phyloP scores from a whole-genome alignment of 2,113 vertebrate genomes.

The Egretta garzetta region DNA sequence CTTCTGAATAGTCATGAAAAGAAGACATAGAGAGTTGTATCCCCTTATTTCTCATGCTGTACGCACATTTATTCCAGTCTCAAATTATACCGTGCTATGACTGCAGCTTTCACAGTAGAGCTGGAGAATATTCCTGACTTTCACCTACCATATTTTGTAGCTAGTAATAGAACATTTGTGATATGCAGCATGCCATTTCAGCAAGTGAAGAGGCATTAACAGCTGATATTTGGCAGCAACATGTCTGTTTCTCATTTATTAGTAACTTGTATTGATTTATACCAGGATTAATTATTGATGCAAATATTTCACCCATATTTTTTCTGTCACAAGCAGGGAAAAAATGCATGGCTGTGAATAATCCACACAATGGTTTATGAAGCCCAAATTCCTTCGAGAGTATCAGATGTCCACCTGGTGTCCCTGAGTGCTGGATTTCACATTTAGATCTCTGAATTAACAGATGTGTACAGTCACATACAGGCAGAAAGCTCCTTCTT shows the following conservation, averaged over 20 bases:
- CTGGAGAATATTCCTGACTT: background rate
- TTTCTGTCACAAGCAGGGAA: conserved; percentile 1
- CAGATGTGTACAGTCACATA: conserved; percentile 21
- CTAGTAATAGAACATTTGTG: background rate
- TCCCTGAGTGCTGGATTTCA: conserved; percentile 33
- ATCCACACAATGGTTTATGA: conserved; percentile 29
- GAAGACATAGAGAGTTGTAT: background rate
- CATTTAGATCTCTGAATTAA: conserved; percentile 33
- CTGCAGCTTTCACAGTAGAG: background rate
- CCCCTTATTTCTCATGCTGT: background rate
- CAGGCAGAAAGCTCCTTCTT: background rate
- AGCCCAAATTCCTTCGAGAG: conserved; percentile 4
- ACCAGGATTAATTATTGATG: conserved; percentile 21
- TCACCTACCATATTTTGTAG: background rate
- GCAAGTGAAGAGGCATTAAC: background rate
- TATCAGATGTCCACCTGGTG: conserved; percentile 37
- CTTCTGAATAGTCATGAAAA: background rate
- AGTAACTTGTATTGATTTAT: conserved; percentile 24
- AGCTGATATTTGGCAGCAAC: background rate
- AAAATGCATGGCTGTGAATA: conserved; percentile 6
- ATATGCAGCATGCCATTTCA: background rate
- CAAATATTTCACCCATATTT: conserved; percentile 23
- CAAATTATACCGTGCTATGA: background rate
- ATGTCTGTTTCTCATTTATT: conserved; percentile 20
- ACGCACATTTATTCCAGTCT: background rate